Percentiles rank a stretch among this genome's conserved stretches.
Conservation (phyloP, 2,797 vertebrate species). For the Centropyge bicolor region DNA sequence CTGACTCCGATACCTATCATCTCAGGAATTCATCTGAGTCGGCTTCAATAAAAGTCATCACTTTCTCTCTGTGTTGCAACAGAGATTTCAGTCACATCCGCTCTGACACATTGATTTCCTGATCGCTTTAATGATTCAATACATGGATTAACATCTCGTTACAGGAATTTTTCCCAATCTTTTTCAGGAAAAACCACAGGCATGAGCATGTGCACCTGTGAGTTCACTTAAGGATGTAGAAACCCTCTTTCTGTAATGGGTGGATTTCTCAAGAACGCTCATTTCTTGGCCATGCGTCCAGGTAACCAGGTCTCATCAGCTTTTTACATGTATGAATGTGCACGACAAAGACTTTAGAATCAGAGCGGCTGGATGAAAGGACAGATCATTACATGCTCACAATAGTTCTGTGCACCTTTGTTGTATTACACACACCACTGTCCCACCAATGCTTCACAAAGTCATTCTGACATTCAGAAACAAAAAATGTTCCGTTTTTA, state of each 20-base stretch:
- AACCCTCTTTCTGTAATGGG: background rate
- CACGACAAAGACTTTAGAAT: background rate
- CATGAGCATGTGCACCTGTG: no score
- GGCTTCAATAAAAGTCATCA: background rate
- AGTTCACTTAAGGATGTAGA: background rate
- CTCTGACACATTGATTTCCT: background rate
- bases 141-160: no score
- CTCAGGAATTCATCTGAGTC: background rate
- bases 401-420: no score
- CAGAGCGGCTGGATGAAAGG: no score
- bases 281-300: background rate
- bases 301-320: no score
- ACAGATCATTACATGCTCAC: no score
- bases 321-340: background rate
- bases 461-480: no score
- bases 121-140: background rate
- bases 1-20: background rate
- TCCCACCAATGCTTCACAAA: no score
- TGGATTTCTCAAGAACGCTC: background rate
- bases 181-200: no score
- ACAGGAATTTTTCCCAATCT: background rate
- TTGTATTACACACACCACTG: no score
- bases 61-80: background rate
- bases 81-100: conserved; percentile 1
- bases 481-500: no score